Percentiles rank a stretch among this genome's conserved stretches.
These are phyloP conservation scores for Chloropsis cyanopogon DNA, from an alignment of 2,113 vertebrate species.

Conservation along the genomic window DNA sequence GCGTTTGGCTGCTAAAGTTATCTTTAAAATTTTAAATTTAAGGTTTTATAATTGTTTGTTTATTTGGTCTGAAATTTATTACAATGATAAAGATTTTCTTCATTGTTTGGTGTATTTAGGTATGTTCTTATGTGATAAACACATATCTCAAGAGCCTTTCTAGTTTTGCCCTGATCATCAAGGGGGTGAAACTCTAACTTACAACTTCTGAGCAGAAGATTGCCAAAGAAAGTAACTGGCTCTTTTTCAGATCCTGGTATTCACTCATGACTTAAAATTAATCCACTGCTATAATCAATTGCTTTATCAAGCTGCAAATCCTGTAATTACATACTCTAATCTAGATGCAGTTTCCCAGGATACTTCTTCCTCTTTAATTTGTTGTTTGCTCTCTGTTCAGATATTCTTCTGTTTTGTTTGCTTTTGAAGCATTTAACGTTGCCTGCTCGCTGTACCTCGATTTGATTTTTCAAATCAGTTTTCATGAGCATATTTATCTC, in stretches of 20 bases:
- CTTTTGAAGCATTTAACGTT: background rate
- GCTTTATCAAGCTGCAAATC: slow-evolving; percentile 27
- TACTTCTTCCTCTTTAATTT: background rate
- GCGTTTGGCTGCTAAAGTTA: background rate
- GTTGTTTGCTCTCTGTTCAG: background rate
- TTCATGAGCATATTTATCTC: background rate
- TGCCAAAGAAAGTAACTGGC: background rate
- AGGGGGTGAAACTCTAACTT: background rate
- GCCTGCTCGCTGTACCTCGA: background rate
- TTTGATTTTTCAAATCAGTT: background rate
- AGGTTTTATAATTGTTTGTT: background rate
- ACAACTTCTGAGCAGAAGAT: background rate
- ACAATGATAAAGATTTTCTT: background rate
- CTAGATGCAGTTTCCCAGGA: background rate
- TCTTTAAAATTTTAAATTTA: background rate
- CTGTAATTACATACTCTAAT: slow-evolving; percentile 7
- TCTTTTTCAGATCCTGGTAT: background rate
- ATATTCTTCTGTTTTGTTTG: background rate
- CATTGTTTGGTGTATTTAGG: background rate
- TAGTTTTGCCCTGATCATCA: background rate
- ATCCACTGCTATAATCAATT: slow-evolving; percentile 1
- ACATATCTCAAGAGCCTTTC: background rate
- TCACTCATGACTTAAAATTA: slow-evolving; percentile 4
- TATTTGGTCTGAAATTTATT: background rate
- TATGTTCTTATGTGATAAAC: background rate